Percentiles rank a stretch among this genome's conserved stretches.
Evolutionary conservation across 2,888 invertebrate genomes (phyloP).

Genomic region (Pterostichus niger): DNA sequence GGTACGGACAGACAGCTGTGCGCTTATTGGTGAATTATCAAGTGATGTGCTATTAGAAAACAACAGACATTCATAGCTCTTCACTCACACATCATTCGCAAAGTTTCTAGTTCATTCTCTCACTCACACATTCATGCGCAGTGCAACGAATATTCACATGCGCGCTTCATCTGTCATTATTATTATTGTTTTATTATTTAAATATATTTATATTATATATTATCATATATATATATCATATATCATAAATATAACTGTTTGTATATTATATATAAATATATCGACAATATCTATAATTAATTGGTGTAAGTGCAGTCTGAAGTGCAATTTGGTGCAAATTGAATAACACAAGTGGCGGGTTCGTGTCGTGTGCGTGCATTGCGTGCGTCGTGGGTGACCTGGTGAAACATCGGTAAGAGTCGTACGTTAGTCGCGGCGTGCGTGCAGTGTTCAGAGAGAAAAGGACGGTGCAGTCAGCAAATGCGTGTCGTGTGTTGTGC

Average conservation of each 20-base stretch:
- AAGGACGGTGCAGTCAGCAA: conserved; percentile 34
- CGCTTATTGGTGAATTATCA: conserved; percentile 62
- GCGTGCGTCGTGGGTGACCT: conserved; percentile 34
- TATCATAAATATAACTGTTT: conserved; percentile 66
- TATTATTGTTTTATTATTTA: conserved; percentile 52
- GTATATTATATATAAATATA: conserved; percentile 66
- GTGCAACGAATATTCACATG: neutral
- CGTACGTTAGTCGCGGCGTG: conserved; percentile 13
- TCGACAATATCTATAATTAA: conserved; percentile 66
- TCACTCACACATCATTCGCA: conserved; percentile 25
- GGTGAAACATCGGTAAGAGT: conserved; percentile 23
- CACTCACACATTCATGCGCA: conserved; percentile 1
- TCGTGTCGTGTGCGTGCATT: conserved; percentile 57
- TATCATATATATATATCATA: conserved; percentile 56
- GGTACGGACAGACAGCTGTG: conserved; percentile 66
- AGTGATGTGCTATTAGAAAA: conserved; percentile 63
- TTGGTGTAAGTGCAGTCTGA: conserved; percentile 67
- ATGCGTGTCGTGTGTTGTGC: conserved; percentile 32
- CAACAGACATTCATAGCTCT: conserved; percentile 54
- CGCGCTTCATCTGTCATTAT: conserved; percentile 43
- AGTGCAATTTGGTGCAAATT: conserved; percentile 66
- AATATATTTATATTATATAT: conserved; percentile 28
- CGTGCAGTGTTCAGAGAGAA: conserved; percentile 13
- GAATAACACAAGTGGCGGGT: conserved; percentile 54
- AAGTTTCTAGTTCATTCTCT: conserved; percentile 4